Conservation (phyloP, 2,113 vertebrate species). For the Chelonoidis abingdonii region DNA sequence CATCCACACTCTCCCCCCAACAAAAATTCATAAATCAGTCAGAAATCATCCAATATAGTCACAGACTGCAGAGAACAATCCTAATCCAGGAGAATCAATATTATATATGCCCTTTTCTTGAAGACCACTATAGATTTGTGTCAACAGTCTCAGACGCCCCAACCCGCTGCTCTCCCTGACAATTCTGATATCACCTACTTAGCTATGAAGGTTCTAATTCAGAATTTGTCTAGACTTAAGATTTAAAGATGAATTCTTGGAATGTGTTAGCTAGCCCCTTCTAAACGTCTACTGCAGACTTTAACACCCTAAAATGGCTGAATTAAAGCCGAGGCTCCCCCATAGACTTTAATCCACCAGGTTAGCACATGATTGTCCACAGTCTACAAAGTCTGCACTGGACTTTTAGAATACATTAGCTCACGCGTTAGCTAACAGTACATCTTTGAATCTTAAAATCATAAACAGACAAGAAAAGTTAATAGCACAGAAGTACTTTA, state of each 20-base stretch:
- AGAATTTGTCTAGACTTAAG: fast-evolving
- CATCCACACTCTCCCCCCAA: neutral
- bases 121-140: neutral
- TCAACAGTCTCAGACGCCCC: neutral
- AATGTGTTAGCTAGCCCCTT: neutral
- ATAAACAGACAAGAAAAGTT: too few relatives aligned
- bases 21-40: neutral
- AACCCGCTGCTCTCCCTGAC: neutral
- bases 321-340: neutral
- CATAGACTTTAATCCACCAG: neutral
- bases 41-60: neutral
- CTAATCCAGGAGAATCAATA: neutral
- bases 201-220: neutral
- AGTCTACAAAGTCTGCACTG: neutral
- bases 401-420: neutral
- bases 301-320: neutral
- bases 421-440: neutral
- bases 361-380: neutral
- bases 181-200: neutral
- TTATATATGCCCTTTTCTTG: neutral
- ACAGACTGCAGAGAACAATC: neutral
- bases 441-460: neutral
- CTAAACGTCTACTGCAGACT: neutral
- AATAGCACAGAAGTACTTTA: too few relatives aligned
- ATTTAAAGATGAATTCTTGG: neutral